Percentiles rank a stretch among this genome's conserved stretches.
Evolutionary conservation across 2,113 vertebrate species (phyloP).

Genomic region (Hippotragus niger): DNA sequence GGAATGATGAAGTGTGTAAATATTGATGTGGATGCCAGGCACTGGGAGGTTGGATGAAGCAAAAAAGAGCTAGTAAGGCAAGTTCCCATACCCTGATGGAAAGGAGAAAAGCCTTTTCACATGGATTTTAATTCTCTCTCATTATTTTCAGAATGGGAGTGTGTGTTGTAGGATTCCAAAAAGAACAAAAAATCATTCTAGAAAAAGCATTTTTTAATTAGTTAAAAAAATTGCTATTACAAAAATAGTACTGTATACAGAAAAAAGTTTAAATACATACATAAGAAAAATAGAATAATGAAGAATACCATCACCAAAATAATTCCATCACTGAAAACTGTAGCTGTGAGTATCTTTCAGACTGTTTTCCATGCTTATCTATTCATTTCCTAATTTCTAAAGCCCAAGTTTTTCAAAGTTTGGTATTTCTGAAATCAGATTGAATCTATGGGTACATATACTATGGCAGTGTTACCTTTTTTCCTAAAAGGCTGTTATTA

Average conservation of each 20-base stretch:
- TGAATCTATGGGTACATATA: neutral
- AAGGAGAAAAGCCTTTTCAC: neutral
- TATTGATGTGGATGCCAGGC: slow-evolving; percentile 71
- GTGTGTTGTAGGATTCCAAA: neutral
- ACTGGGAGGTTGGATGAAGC: slow-evolving; percentile 60
- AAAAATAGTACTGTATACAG: neutral
- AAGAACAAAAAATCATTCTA: neutral
- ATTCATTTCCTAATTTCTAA: neutral
- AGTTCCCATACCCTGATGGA: neutral
- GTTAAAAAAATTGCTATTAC: neutral
- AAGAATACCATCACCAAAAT: neutral
- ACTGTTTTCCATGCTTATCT: neutral
- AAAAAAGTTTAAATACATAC: neutral
- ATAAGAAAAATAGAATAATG: neutral
- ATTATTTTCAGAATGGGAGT: neutral
- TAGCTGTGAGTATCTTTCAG: neutral
- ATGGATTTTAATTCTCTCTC: neutral
- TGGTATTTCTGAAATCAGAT: neutral
- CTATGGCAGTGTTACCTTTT: neutral
- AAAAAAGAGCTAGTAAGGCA: slow-evolving; percentile 35
- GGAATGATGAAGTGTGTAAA: slow-evolving; percentile 78
- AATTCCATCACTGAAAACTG: neutral
- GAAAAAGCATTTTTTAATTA: neutral
- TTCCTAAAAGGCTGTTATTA: neutral
- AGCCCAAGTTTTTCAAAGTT: neutral